Evolutionary conservation across 2,113 vertebrate genomes (phyloP).

Genomic region (Tychaedon coryphoeus): DNA sequence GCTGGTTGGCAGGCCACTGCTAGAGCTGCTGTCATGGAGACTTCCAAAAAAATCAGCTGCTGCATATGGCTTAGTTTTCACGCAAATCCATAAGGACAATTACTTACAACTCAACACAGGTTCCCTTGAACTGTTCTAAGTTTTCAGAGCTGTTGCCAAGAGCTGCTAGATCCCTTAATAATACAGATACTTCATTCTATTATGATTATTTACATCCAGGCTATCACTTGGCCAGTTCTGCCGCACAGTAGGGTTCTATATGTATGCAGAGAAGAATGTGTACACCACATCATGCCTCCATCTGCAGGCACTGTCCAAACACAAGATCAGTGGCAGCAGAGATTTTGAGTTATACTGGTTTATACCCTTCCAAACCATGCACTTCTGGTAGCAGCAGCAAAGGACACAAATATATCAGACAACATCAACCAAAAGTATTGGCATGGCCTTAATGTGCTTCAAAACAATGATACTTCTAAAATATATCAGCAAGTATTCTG

Average conservation of each 20-base stretch:
- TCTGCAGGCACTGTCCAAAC: neutral
- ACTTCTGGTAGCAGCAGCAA: neutral
- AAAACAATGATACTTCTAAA: neutral
- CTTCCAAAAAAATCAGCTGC: neutral
- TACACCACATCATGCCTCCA: neutral
- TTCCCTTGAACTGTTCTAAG: neutral
- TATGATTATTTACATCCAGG: neutral
- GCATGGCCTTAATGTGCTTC: neutral
- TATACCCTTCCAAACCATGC: accelerated
- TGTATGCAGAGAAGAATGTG: neutral
- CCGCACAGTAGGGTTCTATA: accelerated
- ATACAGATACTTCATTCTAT: neutral
- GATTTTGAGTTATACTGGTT: neutral
- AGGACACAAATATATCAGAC: neutral
- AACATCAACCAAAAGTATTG: neutral
- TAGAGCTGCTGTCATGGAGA: neutral
- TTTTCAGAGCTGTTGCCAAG: neutral
- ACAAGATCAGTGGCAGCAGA: neutral
- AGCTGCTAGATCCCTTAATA: neutral
- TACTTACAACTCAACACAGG: neutral
- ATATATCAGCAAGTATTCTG: neutral
- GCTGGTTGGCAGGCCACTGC: neutral
- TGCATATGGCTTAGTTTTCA: neutral
- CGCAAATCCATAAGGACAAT: neutral
- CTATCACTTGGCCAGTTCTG: neutral